Evolutionary conservation across 2,113 vertebrate genomes (phyloP), one percentile per base, ranked within the genome.

Genomic region (Phalacrocorax brasilianus): DNA sequence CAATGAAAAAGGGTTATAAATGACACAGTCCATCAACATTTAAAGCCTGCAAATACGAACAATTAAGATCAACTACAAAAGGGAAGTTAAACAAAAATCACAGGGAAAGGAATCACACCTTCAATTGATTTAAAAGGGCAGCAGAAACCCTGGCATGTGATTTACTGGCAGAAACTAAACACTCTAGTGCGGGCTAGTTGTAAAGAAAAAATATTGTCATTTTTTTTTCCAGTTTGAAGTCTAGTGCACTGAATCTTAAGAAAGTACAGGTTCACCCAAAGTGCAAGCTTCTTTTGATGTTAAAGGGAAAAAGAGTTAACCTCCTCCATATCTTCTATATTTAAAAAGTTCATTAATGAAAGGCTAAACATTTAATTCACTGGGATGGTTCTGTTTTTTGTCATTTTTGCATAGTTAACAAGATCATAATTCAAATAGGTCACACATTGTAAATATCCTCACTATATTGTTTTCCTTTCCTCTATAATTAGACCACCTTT

Each of bases 371-470:
- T 93, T 97, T 97, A 94, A 97, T 97, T 97, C 95, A 93, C 72
- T 93, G 85, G 72, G 95, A 97, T 96, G 95, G 95, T 96, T 98
- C 98, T 98, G 97, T 3, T 95, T 98, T 98, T 91, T 97, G 93
- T 98, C 98, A 97, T 98, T 98, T 98, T 97, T 97, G 94, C 94
- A 96, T 94, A 96, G 94, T 97, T 98, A 98, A 97, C 94, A 96
- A 94, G 96, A 97, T 98, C 98, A 98, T 98, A 98, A 98, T 97
- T 98, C 98, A 98, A 97, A 94, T 52, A 90, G 95, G 91, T 97
- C 97, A 94, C 97, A 98, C 97, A 84, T 97, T 98, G 96, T 98
- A 98, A 98, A 98, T 98, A 98, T 93, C 85, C 88, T 96, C 94
- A 85, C 84, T 74, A 93, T 94, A 97, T 93, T 95, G 96, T 97